phyloP scores from a whole-genome alignment of 2,888 invertebrate species.

The Phortica magna region DNA sequence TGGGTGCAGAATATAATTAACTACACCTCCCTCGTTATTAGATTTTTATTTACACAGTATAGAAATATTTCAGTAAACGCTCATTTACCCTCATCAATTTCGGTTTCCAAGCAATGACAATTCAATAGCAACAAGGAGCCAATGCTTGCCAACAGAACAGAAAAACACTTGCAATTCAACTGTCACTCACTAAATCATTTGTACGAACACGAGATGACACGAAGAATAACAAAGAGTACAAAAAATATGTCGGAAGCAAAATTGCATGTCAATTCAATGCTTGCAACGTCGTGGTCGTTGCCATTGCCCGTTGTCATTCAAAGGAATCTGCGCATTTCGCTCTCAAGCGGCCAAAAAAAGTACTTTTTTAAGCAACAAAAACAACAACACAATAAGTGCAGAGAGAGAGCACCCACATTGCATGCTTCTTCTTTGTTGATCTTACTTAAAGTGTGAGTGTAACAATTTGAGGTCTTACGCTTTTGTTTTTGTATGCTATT shows the following conservation, averaged over 20 bases:
- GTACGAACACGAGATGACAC: not conserved
- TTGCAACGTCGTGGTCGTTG: not conserved
- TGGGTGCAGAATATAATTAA: too few species aligned
- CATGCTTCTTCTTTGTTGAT: too few species aligned
- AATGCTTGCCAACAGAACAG: slow-evolving; percentile 8
- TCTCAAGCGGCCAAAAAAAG: not conserved
- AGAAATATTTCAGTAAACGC: slow-evolving; percentile 10
- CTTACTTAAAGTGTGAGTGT: too few species aligned
- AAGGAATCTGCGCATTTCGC: not conserved
- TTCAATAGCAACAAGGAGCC: slow-evolving; percentile 35
- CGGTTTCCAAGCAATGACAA: slow-evolving; percentile 16
- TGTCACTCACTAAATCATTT: not conserved
- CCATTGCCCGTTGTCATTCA: not conserved
- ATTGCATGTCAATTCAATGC: not conserved
- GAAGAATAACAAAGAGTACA: not conserved
- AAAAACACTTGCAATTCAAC: slow-evolving; percentile 16
- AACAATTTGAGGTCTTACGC: too few species aligned
- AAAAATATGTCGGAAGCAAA: slow-evolving; percentile 46
- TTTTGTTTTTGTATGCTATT: not conserved
- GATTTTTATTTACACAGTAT: too few species aligned
- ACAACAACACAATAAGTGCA: too few species aligned
- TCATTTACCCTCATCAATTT: not conserved
- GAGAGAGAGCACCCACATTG: too few species aligned
- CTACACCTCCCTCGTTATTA: too few species aligned
- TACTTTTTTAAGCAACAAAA: too few species aligned